Evolutionary conservation across 2,113 vertebrate genomes (phyloP).

Genomic region (Chitala chitala): DNA sequence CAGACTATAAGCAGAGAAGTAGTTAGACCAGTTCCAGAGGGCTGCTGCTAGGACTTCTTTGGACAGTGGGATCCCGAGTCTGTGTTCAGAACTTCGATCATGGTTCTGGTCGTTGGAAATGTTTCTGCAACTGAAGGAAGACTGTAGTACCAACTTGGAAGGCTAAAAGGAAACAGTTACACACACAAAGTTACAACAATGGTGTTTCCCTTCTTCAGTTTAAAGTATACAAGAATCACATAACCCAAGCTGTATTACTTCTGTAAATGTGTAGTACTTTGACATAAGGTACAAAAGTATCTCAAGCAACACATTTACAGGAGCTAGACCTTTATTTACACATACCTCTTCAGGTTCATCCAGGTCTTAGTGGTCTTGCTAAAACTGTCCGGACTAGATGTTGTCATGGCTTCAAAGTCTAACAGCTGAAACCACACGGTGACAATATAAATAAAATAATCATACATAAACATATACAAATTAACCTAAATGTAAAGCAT

Average conservation of each 20-base stretch:
- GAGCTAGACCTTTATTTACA: too few species aligned
- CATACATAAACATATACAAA: neutral
- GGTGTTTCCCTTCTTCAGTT: too few species aligned
- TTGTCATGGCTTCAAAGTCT: conserved; percentile 97
- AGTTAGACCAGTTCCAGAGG: neutral
- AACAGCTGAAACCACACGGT: conserved; percentile 69
- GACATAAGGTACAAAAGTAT: too few species aligned
- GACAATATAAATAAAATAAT: neutral
- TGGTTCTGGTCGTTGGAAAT: conserved; percentile 81
- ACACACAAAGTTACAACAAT: neutral
- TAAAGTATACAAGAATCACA: neutral
- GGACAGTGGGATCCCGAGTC: conserved; percentile 84
- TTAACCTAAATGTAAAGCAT: too few species aligned
- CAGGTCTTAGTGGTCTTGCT: conserved; percentile 85
- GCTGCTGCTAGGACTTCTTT: conserved; percentile 66
- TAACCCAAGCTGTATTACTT: neutral
- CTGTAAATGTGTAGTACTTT: neutral
- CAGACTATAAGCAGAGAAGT: conserved; percentile 24
- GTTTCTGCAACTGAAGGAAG: conserved; percentile 87
- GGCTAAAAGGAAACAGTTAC: conserved; percentile 53
- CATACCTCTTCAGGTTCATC: conserved; percentile 92
- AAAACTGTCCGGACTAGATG: conserved; percentile 82
- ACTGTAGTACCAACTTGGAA: conserved; percentile 84
- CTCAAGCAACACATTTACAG: too few species aligned
- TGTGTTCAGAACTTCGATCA: conserved; percentile 94